A percentile compares a stretch with the other conserved stretches of the same genome.
Conservation (phyloP, 2,113 vertebrate species). For the Isurus oxyrinchus region DNA sequence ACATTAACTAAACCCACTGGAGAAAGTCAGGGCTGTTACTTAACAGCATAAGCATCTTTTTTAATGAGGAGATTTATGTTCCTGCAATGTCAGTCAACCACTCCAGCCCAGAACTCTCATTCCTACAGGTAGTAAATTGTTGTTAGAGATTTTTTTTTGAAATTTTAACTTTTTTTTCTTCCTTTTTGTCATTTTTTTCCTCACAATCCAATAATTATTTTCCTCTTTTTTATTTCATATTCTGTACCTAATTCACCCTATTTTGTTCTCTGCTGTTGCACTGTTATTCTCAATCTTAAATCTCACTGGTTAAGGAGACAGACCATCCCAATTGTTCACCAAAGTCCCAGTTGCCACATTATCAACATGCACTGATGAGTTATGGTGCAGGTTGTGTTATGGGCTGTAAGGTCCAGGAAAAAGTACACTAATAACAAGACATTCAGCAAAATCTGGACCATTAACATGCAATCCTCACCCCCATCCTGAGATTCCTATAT, state of each 20-base stretch:
- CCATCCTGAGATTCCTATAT: not conserved
- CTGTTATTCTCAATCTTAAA: not conserved
- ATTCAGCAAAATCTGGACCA: not conserved
- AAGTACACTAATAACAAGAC: not conserved
- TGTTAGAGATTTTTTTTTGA: too few species aligned
- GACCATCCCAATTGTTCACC: not conserved
- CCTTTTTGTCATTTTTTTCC: too few species aligned
- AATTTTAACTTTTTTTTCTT: too few species aligned
- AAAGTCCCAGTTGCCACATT: not conserved
- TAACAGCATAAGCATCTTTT: not conserved
- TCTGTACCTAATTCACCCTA: not conserved
- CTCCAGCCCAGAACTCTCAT: not conserved
- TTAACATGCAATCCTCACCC: not conserved
- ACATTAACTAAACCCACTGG: too few species aligned
- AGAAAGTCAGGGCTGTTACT: too few species aligned
- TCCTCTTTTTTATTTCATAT: too few species aligned
- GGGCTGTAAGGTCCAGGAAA: not conserved
- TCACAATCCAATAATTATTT: too few species aligned
- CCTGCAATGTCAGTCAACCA: too few species aligned
- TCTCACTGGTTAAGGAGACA: not conserved
- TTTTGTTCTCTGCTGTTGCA: not conserved
- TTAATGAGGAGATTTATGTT: not conserved
- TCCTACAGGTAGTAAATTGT: not conserved
- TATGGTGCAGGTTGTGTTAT: not conserved
- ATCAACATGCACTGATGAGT: not conserved